Base-by-base conservation (phyloP, 2,113 vertebrate species). In the Ivindomyrus marchei region DNA sequence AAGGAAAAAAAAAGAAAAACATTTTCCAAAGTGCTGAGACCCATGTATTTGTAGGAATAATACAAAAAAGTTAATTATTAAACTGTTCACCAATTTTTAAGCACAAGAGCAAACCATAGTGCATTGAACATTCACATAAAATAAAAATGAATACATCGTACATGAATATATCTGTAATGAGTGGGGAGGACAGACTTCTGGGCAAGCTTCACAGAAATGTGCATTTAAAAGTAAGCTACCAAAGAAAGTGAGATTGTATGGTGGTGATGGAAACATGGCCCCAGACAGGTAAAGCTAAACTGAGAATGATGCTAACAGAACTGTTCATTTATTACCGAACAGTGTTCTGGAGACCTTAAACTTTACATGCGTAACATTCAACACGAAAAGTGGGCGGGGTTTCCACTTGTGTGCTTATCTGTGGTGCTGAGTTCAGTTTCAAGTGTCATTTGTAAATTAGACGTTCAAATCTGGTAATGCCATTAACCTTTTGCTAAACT, bases 61-160 rank as follows among this genome's bases (percentile, higher is more conserved):
- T 95, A 95, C 94, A 94, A 93, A 95, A 95, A 89, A 93, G 94
- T 92, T 94, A 19, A 66, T 90, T 93, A 96, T 95, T 95, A 96
- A 96, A 96, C 94, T 94, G 93, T 95, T 95, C 93, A 95, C 95
- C 94, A 94, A 95, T 96, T 96, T 96, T 95, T 95, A 96, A 96
- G 94, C 94, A 95, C 94, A 95, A 91, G 84, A 93, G 89, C 83
- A 91, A 90, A 90, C 88, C 24, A 9, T 91, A 87, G 90, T 95
- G 93, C 91, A 94, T 94, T 94, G 88, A 92, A 95, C 36, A 87
- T 50, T 66, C 42, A 50, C 50, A 87, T 87, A 46, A 89, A 56
- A 85, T 70, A 53, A 53, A 50, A 50, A 70, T 31, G 9, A 53
- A 66, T 94, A 90, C 90, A 77, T 0, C 11, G 88, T 89, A 31